Evolutionary conservation across 2,797 vertebrate genomes (phyloP), one percentile per base, ranked within the genome.

Genomic region (Rhadinocentrus ornatus): DNA sequence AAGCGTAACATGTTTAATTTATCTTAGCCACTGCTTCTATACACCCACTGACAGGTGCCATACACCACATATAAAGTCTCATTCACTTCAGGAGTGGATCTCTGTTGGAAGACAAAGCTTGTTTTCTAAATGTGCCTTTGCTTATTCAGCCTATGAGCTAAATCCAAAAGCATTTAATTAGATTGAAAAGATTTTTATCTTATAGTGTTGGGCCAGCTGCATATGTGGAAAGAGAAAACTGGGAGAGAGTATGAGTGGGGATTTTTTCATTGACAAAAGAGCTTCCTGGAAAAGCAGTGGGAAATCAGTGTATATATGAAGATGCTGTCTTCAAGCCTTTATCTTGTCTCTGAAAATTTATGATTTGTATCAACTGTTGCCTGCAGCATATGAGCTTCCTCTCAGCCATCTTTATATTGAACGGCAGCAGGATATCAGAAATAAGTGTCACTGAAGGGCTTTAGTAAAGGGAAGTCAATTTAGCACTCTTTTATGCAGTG

Each of bases 1-100:
- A 88, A 89, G 78, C 70, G 16, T 72, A 86, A 69, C 78, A 84
- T 91, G 88, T 87, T 92, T 89, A 90, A 90, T 91, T 90, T 89
- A 92, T 86, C 77, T 77, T 48, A 70, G 70, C 76, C 67, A 68
- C 78, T 75, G 80, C 81, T 78, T 76, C 68, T 81, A 81, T 80
- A 82, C 82, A 75, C 66, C 73, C 56, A 59, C 70, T 88, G 86
- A 91, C 90, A 90, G 86, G 80, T 89, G 88, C 85, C 87, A 88
- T 80, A 70, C 71, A 78, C 62, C 73, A 80, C 78, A 74, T 68
- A 78, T 71, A 54, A 80, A 80, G 59, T 80, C 80, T 86, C 39
- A 67, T 78, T 79, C 71, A 44, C 52, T 71, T 62, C 18, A 64
- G 44, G 66, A 56, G 57, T 29, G 20, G 37, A 59, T 79, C 39